Evolutionary conservation across 2,888 invertebrate genomes (phyloP).

Genomic region (Catocala sponsa): DNA sequence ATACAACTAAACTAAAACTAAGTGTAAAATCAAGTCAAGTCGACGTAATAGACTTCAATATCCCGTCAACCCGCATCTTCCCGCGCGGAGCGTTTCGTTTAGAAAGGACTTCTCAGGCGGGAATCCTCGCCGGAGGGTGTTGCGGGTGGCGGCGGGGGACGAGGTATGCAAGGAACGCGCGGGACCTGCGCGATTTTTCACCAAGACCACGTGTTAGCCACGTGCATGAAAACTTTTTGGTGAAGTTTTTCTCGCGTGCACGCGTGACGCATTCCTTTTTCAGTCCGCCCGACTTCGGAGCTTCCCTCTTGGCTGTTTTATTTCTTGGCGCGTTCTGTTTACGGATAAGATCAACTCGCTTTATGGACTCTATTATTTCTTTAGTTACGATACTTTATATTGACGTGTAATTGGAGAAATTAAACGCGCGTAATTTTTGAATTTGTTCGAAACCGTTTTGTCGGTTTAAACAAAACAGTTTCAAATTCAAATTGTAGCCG

Average conservation of each 20-base stretch:
- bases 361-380: constrained; percentile 35
- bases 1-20: constrained; percentile 33
- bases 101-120: constrained; percentile 65
- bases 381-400: constrained; percentile 45
- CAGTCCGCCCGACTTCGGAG: constrained; percentile 22
- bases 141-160: constrained; percentile 48
- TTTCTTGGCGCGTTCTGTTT: constrained; percentile 46
- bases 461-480: constrained; percentile 59
- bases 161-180: constrained; percentile 67
- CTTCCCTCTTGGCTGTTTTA: constrained; percentile 33
- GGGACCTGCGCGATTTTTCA: constrained; percentile 82
- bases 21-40: constrained; percentile 40
- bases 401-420: constrained; percentile 42
- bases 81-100: constrained; percentile 58
- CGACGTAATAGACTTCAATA: constrained; percentile 35
- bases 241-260: constrained; percentile 67
- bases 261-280: constrained; percentile 47
- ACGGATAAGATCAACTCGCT: constrained; percentile 32
- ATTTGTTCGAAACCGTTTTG: constrained; percentile 57
- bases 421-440: constrained; percentile 51
- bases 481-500: constrained; percentile 60
- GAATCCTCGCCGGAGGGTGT: constrained; percentile 32
- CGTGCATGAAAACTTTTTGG: constrained; percentile 80
- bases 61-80: constrained; percentile 58
- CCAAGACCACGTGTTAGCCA: constrained; percentile 84